Evolutionary conservation across 2,888 invertebrate genomes (phyloP).

Genomic region (Troides oblongomaculatus): DNA sequence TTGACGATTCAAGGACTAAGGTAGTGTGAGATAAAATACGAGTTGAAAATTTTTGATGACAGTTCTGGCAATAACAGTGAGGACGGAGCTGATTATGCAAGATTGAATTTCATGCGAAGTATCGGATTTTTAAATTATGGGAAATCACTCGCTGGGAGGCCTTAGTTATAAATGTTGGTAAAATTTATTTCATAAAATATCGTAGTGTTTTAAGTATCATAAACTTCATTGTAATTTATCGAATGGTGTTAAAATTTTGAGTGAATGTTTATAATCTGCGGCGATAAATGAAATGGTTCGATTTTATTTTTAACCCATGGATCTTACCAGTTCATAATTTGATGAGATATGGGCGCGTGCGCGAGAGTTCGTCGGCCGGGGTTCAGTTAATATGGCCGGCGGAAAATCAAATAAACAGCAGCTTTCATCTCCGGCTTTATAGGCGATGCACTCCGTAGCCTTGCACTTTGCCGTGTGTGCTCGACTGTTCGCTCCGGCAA

Average conservation of each 20-base stretch:
- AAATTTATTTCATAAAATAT: neutral
- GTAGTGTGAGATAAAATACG: slow-evolving; percentile 4
- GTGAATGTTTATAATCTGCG: slow-evolving; percentile 10
- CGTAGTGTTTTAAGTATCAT: neutral
- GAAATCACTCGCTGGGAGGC: slow-evolving; percentile 41
- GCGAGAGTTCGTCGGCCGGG: slow-evolving; percentile 50
- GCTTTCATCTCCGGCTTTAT: slow-evolving; percentile 74
- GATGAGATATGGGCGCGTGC: slow-evolving; percentile 45
- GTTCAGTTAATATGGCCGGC: slow-evolving; percentile 63
- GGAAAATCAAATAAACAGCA: slow-evolving; percentile 75
- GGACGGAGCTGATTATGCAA: slow-evolving; percentile 6
- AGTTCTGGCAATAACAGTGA: slow-evolving; percentile 10
- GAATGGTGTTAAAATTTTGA: neutral
- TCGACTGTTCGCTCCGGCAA: slow-evolving; percentile 55
- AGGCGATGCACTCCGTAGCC: slow-evolving; percentile 70
- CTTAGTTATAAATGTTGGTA: neutral
- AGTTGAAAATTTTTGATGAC: slow-evolving; percentile 10
- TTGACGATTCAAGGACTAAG: neutral
- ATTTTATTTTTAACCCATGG: slow-evolving; percentile 29
- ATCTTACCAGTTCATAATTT: slow-evolving; percentile 47
- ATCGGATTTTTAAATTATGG: slow-evolving; percentile 8
- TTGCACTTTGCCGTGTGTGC: slow-evolving; percentile 64
- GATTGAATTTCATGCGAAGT: slow-evolving; percentile 14
- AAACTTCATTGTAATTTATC: slow-evolving; percentile 6
- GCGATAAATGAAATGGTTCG: slow-evolving; percentile 16